phyloP scores from a whole-genome alignment of 2,888 invertebrate genomes.

The Drosophila ezoana region DNA sequence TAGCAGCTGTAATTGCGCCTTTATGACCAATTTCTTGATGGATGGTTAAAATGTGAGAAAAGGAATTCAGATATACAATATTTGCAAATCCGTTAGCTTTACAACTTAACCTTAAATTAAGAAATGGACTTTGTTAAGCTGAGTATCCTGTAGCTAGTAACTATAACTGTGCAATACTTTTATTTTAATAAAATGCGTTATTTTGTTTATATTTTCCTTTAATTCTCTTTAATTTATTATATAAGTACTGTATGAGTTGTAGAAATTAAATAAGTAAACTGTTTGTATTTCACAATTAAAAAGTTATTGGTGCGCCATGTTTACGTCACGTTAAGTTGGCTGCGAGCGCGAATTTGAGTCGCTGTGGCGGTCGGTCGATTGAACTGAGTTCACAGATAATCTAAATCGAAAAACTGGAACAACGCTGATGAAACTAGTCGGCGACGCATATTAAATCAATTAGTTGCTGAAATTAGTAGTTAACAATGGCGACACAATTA shows the following conservation, averaged over 20 bases:
- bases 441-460: slow-evolving; percentile 52
- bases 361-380: slow-evolving; percentile 37
- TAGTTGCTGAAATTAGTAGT: slow-evolving; percentile 39
- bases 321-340: slow-evolving; percentile 17
- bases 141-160: slow-evolving; percentile 47
- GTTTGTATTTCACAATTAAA: background rate
- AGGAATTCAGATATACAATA: background rate
- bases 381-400: background rate
- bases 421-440: slow-evolving; percentile 34
- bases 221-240: background rate
- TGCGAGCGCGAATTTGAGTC: slow-evolving; percentile 20
- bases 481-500: slow-evolving; percentile 56
- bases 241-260: too few relatives aligned
- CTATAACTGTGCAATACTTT: slow-evolving; percentile 69
- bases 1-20: slow-evolving; percentile 43
- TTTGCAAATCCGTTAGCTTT: slow-evolving; percentile 4
- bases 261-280: too few relatives aligned
- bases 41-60: background rate
- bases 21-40: slow-evolving; percentile 9
- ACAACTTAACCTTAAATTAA: background rate
- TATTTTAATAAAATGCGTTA: slow-evolving; percentile 59
- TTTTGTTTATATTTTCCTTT: slow-evolving; percentile 50
- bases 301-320: background rate
- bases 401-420: slow-evolving; percentile 12
- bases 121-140: slow-evolving; percentile 31